Evolutionary conservation across 2,113 vertebrate genomes (phyloP).

Genomic region (Astatotilapia flaviijosephi): DNA sequence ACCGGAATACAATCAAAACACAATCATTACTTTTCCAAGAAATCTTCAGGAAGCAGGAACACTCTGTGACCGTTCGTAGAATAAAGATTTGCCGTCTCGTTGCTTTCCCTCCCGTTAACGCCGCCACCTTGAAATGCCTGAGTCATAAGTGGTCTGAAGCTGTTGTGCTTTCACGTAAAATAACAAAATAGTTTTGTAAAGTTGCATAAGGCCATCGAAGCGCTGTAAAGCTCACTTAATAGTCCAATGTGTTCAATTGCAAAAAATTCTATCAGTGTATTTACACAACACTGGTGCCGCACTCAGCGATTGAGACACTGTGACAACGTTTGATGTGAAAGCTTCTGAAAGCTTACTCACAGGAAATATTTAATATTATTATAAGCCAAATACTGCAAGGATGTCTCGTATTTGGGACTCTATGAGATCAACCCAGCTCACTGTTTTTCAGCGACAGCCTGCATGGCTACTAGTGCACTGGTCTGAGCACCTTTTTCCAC

Average conservation of each 20-base stretch:
- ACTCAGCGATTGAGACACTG: background rate
- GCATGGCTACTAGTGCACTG: background rate
- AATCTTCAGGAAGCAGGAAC: constrained; percentile 29
- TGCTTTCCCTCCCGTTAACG: background rate
- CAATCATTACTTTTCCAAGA: constrained; percentile 15
- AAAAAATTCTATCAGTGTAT: background rate
- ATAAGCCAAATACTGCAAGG: background rate
- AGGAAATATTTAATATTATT: background rate
- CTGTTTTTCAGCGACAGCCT: background rate
- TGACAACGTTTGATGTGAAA: background rate
- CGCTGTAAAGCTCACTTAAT: constrained; percentile 24
- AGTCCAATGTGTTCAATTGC: background rate
- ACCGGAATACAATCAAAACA: constrained; percentile 60
- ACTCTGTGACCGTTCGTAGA: constrained; percentile 1
- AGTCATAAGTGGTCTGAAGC: constrained; percentile 38
- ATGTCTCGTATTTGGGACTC: background rate
- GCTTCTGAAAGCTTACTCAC: background rate
- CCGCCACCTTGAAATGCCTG: constrained; percentile 38
- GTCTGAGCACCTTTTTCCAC: background rate
- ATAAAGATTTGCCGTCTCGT: background rate
- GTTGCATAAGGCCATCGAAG: constrained; percentile 60
- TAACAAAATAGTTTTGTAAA: background rate
- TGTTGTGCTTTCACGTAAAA: constrained; percentile 58
- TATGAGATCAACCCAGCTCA: background rate
- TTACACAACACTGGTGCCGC: background rate